Base-by-base conservation (phyloP, 2,113 vertebrate species). In the Steatornis caripensis region DNA sequence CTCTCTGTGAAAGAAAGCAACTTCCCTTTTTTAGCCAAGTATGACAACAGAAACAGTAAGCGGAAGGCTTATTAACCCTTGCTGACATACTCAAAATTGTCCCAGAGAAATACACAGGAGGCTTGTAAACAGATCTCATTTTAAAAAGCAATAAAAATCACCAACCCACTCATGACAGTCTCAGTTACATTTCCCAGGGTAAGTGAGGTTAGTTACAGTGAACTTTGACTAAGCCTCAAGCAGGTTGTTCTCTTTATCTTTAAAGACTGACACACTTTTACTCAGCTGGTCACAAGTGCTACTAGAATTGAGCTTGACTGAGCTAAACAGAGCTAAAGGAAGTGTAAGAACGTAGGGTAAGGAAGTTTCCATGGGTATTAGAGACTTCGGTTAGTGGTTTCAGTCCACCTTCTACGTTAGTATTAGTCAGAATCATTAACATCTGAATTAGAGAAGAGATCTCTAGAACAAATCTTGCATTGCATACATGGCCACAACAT, bases 61-160 rank as follows among this genome's bases (percentile, higher is more conserved):
- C 19, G 5, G 27, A 94, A 71, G 8, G 22, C 17, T 81, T 43
- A 83, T 58, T 61, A 82, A 27, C 11, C 10, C 20, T 51, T 84
- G 26, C 46, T 45, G 22, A 39, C 39, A 60, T 16, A 60, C 21
- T 53, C 26, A 65, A 72, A 90, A 29, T 71, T 70, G 17, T 17
- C 39, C 32, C n/a, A 79, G 9, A 75, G 11, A 15, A 87, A 84
- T 0, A 0, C 11, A 68, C 3, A 43, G 3, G 5, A 79, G 20
- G 34, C 26, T 34, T 45, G 32, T 15, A 61, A 68, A 69, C 24
- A 68, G 20, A 51, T 2, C 19, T 36, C 22, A 29, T 36, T 78
- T 15, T 5, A 29, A 58, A 62, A 58, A 74, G 22, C 12, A 49
- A 23, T 5, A 29, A 41, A 62, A 45, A 4, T 2, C 17, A 53